Evolutionary conservation across 2,888 invertebrate genomes (phyloP).

Genomic region (Odontothrips loti): DNA sequence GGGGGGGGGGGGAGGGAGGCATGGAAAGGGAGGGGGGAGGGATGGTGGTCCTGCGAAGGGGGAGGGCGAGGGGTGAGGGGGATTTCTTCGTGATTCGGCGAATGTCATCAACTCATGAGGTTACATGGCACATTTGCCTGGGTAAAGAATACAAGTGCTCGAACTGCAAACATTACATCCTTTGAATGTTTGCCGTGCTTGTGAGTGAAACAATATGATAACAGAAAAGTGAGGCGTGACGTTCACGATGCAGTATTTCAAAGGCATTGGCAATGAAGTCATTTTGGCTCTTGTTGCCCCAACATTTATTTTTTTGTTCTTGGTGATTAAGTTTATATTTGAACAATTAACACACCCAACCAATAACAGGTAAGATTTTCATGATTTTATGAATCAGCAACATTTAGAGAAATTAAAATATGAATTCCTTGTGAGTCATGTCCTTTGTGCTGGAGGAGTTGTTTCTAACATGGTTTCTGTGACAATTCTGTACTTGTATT

Average conservation of each 20-base stretch:
- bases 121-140: neutral
- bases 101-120: slow-evolving; percentile 17
- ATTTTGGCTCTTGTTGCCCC: slow-evolving; percentile 18
- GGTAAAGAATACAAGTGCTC: neutral
- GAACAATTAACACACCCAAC: neutral
- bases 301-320: slow-evolving; percentile 6
- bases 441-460: too few relatives aligned
- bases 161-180: too few relatives aligned
- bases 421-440: too few relatives aligned
- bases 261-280: slow-evolving; percentile 12
- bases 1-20: neutral
- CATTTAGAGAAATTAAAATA: neutral
- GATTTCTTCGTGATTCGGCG: slow-evolving; percentile 19
- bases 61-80: neutral
- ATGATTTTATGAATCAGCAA: neutral
- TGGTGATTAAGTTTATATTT: neutral
- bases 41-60: neutral
- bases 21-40: neutral
- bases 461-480: too few relatives aligned
- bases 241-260: neutral
- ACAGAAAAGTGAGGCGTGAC: neutral
- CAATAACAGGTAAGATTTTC: neutral
- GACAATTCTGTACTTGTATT: too few relatives aligned
- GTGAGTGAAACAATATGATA: too few relatives aligned
- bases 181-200: too few relatives aligned